Evolutionary conservation across 2,797 vertebrate species (phyloP), one percentile per base, ranked within the genome.

Genomic region (Menidia menidia): DNA sequence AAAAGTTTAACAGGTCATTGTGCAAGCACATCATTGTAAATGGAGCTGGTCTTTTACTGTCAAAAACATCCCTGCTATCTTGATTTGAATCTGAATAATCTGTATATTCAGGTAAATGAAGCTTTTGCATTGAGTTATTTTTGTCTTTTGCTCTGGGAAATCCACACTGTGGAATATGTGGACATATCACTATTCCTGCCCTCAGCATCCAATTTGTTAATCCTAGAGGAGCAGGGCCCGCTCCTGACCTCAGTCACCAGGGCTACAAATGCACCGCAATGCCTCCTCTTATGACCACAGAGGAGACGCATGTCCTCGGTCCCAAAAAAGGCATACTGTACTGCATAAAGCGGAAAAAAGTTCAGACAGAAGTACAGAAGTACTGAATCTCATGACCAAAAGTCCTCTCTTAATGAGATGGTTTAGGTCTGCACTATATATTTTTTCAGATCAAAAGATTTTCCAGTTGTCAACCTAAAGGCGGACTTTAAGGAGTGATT

Each of bases 1-100:
- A 88, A 84, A 85, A 33, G 61, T 86, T 80, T 39, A 39, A 71
- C 78, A 57, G 78, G 65, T 44, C 35, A 66, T 67, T 53, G 52
- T 39, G 19, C 66, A 82, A 77, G 77, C 68, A 72, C 74, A 42
- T 81, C 30, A 51, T 59, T 63, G 32, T 44, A 51, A 82, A 50
- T n/a, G 16, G 50, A 61, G 51, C 42, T 47, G 30, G 51, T 58
- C 54, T 41, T 50, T 31, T 33, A 52, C 44, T 30, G 52, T 60
- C 16, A 41, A 47, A 14, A 60, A 25, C 67, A 44, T 42, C 14
- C 25, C 18, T 59, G 33, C 47, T 50, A 41, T 53, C 58, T 42
- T 48, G 47, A 71, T 64, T 50, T 58, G 30, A 71, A 76, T 66
- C 61, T 47, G 57, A 71, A 60, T n/a, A 43, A 35, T 12, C 10